Conservation (phyloP, 2,888 invertebrate genomes). For the Anagyrus pseudococci region DNA sequence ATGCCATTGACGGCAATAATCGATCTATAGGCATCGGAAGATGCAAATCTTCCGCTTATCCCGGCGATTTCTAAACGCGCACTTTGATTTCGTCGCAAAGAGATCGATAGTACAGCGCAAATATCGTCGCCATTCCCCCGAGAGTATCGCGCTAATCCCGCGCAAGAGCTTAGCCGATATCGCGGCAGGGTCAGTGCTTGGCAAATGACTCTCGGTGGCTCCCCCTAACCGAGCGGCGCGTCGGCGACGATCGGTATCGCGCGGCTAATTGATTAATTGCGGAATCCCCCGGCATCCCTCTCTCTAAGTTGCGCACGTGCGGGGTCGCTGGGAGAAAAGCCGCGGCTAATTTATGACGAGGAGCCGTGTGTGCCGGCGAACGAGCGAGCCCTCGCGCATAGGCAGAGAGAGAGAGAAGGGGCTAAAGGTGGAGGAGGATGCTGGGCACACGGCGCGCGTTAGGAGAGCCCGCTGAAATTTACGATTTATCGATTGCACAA, state of each 20-base stretch:
- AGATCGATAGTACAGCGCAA: too few species aligned
- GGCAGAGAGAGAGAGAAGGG: not conserved
- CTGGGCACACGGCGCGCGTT: too few species aligned
- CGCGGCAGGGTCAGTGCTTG: slow-evolving; percentile 16
- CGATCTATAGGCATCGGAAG: too few species aligned
- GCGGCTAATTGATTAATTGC: slow-evolving; percentile 39
- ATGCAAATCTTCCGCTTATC: too few species aligned
- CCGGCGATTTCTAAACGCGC: too few species aligned
- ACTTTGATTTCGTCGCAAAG: too few species aligned
- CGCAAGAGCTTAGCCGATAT: slow-evolving; percentile 7
- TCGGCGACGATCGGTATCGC: not conserved
- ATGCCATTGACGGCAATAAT: too few species aligned
- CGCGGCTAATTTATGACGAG: slow-evolving; percentile 32
- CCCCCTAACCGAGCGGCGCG: not conserved
- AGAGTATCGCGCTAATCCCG: not conserved
- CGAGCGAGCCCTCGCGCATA: too few species aligned
- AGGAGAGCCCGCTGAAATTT: slow-evolving; percentile 31
- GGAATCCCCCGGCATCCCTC: slow-evolving; percentile 18
- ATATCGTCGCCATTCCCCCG: too few species aligned
- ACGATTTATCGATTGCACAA: slow-evolving; percentile 40
- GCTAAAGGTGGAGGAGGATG: not conserved
- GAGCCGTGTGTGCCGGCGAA: not conserved
- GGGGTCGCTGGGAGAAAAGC: not conserved
- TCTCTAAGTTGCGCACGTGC: slow-evolving; percentile 16
- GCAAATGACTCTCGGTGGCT: slow-evolving; percentile 15